Conservation (phyloP, 30 jellyfish, hydroid and myxozoan genomes). For the Hydractinia symbiolongicarpus region DNA sequence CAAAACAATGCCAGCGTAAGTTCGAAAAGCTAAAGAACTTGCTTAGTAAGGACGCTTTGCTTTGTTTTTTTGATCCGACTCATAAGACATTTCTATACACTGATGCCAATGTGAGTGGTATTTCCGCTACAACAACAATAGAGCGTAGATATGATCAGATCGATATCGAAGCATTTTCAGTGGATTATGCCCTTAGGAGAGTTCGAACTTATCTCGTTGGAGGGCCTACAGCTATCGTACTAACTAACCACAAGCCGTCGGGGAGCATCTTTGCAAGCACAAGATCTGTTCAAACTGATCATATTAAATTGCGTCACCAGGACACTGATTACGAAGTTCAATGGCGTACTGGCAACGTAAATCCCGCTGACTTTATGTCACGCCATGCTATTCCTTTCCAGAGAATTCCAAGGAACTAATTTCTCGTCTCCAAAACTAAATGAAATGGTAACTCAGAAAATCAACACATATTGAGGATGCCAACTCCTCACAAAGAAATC, state of each 20-base stretch:
- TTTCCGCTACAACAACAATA: constrained; percentile 27
- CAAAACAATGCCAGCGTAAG: constrained; percentile 16
- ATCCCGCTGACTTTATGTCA: constrained; percentile 39
- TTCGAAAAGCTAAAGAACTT: constrained; percentile 22
- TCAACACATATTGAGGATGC: neutral
- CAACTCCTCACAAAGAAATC: neutral
- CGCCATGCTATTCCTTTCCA: constrained; percentile 32
- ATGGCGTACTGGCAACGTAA: constrained; percentile 26
- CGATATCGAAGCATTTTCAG: neutral
- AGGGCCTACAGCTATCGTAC: constrained; percentile 19
- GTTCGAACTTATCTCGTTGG: constrained; percentile 40
- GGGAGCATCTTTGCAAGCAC: constrained; percentile 20
- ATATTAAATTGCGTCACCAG: constrained; percentile 31
- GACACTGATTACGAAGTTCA: constrained; percentile 20
- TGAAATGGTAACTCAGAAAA: neutral
- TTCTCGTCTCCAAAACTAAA: neutral
- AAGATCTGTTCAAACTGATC: constrained; percentile 26
- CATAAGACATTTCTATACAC: constrained; percentile 5
- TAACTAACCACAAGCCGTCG: constrained; percentile 58
- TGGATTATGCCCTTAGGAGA: constrained; percentile 43
- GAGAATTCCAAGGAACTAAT: constrained; percentile 1
- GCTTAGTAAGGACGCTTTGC: constrained; percentile 20
- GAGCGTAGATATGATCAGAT: constrained; percentile 11
- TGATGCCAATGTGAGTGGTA: constrained; percentile 43
- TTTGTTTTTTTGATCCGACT: neutral